These are phyloP conservation scores for Champsocephalus esox DNA, from an alignment of 2,797 vertebrate genomes.

Conservation along the genomic window DNA sequence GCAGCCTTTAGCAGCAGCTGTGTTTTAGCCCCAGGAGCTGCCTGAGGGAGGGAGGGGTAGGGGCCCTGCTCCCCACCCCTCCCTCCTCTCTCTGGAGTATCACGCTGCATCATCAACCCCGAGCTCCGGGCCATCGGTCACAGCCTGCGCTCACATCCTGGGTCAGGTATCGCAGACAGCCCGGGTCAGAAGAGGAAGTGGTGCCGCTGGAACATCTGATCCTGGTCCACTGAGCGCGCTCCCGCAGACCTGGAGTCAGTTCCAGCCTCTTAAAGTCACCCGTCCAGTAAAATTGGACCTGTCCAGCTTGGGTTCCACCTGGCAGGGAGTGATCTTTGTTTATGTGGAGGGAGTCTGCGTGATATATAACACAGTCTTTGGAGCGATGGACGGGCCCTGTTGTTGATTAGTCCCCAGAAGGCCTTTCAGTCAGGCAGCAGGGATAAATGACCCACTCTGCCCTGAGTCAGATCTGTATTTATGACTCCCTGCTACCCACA, in stretches of 20 bases:
- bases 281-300: conserved; percentile 44
- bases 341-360: not conserved
- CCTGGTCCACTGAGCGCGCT: conserved; percentile 49
- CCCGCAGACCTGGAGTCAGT: conserved; percentile 39
- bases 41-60: conserved; percentile 8
- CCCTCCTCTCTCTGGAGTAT: conserved; percentile 73
- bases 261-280: conserved; percentile 58
- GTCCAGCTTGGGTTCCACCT: conserved; percentile 56
- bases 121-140: conserved; percentile 64
- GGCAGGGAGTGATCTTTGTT: conserved; percentile 30
- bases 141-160: conserved; percentile 60
- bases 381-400: not conserved
- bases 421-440: conserved; percentile 41
- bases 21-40: conserved; percentile 39
- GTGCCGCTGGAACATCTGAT: conserved; percentile 68
- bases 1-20: conserved; percentile 32
- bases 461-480: conserved; percentile 35
- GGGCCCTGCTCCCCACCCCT: conserved; percentile 40
- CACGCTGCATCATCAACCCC: conserved; percentile 49
- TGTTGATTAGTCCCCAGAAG: conserved; percentile 48
- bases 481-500: conserved; percentile 14
- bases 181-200: conserved; percentile 37
- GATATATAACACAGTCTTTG: conserved; percentile 14
- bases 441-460: conserved; percentile 14
- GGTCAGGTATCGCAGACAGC: conserved; percentile 73